Evolutionary conservation across 2,888 invertebrate genomes (phyloP).

Genomic region (Smittia aterrima): DNA sequence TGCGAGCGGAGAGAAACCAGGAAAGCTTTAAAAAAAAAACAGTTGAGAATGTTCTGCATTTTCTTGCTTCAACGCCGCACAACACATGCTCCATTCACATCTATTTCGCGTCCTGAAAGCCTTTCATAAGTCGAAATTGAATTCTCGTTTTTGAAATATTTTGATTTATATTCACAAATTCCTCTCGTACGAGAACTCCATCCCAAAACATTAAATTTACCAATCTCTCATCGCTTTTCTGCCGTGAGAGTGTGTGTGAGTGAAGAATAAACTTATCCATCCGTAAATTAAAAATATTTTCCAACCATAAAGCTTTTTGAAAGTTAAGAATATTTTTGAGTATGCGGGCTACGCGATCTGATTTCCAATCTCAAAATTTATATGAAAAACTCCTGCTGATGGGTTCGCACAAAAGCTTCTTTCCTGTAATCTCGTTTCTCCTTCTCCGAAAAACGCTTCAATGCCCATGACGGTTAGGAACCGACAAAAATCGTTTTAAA

Average conservation of each 20-base stretch:
- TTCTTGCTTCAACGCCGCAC: conserved; percentile 10
- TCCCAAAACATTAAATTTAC: conserved; percentile 10
- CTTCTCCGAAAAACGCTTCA: neutral
- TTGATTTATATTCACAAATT: conserved; percentile 12
- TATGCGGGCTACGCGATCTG: too few species aligned
- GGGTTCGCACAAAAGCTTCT: neutral
- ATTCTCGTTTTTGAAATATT: conserved; percentile 11
- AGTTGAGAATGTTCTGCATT: neutral
- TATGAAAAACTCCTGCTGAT: too few species aligned
- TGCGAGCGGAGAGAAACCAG: neutral
- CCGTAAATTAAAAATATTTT: conserved; percentile 13
- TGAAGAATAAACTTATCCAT: conserved; percentile 1
- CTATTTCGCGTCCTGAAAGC: conserved; percentile 31
- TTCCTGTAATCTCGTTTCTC: neutral
- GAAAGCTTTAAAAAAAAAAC: neutral
- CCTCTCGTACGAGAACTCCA: neutral
- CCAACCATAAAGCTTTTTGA: neutral
- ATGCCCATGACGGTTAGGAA: neutral
- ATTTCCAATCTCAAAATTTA: too few species aligned
- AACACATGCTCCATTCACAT: conserved; percentile 39
- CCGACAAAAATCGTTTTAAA: neutral
- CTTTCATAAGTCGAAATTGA: conserved; percentile 41
- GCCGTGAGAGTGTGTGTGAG: neutral
- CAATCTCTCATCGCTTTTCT: neutral
- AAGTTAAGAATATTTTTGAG: too few species aligned